These are phyloP conservation scores for Lepidurus apus DNA, from an alignment of 1,140 invertebrate genomes.

Conservation along the genomic window DNA sequence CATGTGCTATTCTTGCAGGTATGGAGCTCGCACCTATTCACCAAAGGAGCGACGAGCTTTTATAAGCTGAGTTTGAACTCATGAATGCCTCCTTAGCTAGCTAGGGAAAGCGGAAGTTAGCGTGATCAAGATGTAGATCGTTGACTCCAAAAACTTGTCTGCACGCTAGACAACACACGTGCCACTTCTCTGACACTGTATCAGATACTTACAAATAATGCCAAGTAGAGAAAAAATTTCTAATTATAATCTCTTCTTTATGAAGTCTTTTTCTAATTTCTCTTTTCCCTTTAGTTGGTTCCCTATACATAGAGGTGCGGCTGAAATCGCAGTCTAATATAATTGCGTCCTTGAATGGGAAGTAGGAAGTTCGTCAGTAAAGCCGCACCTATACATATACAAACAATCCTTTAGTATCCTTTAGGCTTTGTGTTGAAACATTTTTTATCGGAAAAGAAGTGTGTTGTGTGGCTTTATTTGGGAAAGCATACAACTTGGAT, in stretches of 20 bases:
- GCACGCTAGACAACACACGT: constrained; percentile 1
- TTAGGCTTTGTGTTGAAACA: no score
- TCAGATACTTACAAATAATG: not conserved
- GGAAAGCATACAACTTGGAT: no score
- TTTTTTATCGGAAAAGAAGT: no score
- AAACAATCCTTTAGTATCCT: no score
- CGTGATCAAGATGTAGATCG: not conserved
- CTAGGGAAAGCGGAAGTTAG: not conserved
- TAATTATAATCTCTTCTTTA: not conserved
- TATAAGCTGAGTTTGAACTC: not conserved
- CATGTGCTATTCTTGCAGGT: no score
- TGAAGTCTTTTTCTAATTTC: not conserved
- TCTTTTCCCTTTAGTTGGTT: not conserved
- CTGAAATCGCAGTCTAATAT: not conserved
- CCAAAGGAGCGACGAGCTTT: no score
- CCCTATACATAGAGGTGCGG: not conserved
- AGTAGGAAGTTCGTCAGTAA: not conserved
- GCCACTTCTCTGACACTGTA: not conserved
- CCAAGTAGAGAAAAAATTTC: not conserved
- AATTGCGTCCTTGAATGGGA: not conserved
- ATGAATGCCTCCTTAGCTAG: not conserved
- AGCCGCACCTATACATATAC: not conserved
- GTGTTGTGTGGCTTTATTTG: no score
- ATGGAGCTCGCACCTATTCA: no score
- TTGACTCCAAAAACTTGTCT: not conserved